phyloP scores from a whole-genome alignment of 2,888 invertebrate species.

The Fragum whitleyi region DNA sequence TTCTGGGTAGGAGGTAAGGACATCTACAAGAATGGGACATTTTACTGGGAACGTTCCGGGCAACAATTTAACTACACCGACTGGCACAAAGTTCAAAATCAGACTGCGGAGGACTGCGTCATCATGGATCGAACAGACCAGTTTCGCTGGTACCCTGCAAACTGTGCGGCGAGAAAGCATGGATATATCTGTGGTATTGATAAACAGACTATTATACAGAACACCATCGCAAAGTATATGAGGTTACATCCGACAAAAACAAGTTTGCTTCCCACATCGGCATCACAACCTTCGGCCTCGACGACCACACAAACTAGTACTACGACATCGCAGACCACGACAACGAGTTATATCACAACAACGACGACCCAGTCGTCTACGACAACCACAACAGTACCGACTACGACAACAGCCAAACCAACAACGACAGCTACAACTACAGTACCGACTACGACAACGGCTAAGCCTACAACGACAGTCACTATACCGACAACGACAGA shows the following conservation, averaged over 20 bases:
- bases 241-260: conserved; percentile 4
- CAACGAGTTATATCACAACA: not conserved
- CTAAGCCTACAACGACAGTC: not conserved
- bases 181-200: conserved; percentile 17
- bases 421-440: not conserved
- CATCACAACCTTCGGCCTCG: not conserved
- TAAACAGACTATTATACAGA: conserved; percentile 1
- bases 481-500: not conserved
- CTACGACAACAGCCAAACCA: not conserved
- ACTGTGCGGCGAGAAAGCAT: not conserved
- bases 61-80: not conserved
- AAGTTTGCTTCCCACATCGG: not conserved
- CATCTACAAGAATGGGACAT: conserved; percentile 11
- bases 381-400: not conserved
- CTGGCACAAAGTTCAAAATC: conserved; percentile 1
- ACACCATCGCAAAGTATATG: not conserved
- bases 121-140: not conserved
- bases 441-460: not conserved
- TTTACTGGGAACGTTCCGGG: conserved; percentile 6
- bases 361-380: not conserved
- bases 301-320: not conserved
- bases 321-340: not conserved
- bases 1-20: conserved; percentile 16
- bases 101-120: not conserved
- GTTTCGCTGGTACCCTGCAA: conserved; percentile 11